A percentile compares a stretch with the other conserved stretches of the same genome.
Evolutionary conservation across 2,797 vertebrate genomes (phyloP).

Genomic region (Pelochelys cantorii): DNA sequence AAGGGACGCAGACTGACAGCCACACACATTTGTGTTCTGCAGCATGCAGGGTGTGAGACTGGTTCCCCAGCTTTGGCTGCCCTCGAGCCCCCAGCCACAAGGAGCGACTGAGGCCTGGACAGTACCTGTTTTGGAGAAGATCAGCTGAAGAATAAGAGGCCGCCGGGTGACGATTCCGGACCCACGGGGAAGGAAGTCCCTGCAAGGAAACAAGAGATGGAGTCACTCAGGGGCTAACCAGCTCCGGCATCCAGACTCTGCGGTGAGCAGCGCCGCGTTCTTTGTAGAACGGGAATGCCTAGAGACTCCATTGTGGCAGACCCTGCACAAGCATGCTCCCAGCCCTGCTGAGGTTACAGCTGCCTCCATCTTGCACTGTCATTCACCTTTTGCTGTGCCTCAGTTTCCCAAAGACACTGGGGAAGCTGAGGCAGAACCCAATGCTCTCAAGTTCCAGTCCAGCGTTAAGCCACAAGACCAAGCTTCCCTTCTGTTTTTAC

Average conservation of each 20-base stretch:
- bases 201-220: slow-evolving; percentile 65
- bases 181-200: slow-evolving; percentile 98
- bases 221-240: slow-evolving; percentile 24
- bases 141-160: slow-evolving; percentile 96
- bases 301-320: neutral
- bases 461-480: neutral
- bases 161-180: slow-evolving; percentile 96
- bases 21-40: neutral
- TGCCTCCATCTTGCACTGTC: neutral
- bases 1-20: neutral
- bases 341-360: neutral
- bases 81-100: neutral
- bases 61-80: neutral
- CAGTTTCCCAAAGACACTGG: neutral
- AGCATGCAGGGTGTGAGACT: neutral
- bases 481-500: neutral
- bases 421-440: neutral
- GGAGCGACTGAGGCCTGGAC: neutral
- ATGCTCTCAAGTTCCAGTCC: neutral
- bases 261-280: neutral
- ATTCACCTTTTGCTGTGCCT: neutral
- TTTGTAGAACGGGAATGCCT: neutral
- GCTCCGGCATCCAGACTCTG: neutral
- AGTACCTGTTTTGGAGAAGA: slow-evolving; percentile 95
- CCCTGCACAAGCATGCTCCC: neutral